Base-by-base conservation (phyloP, 2,113 vertebrate genomes). In the Eolophus roseicapilla region DNA sequence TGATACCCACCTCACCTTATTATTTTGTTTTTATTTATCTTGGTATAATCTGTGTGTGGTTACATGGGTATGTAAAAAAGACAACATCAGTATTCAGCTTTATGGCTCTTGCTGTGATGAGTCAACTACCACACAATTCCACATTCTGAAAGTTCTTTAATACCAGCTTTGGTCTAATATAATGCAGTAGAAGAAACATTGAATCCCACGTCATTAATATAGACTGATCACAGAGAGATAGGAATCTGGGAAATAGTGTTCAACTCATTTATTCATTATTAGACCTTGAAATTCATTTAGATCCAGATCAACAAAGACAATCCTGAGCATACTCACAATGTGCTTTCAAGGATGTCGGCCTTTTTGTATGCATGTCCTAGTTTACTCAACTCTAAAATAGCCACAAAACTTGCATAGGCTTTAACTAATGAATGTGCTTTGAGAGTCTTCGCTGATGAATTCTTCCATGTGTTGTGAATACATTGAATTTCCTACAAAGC, bases 371-470 rank as follows among this genome's bases (percentile, higher is more conserved):
- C n/a, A 44, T 91, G 92, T 47, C 74, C 83, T 92, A 65, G 75
- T 92, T 96, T 94, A 86, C 65, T 95, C 80, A 93, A 84, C 80
- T 78, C 49, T 91, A 95, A 92, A 95, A 94, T 82, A 91, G 74
- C 87, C 93, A 94, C 93, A 97, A 79, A 82, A 90, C 62, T 87
- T 95, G 62, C 89, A 85, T 91, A 96, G 52, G 91, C 87, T 85
- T 85, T 94, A 85, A 79, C 74, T 94, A 95, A 94, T 94, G 92
- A 87, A 28, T 5, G 12, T 82, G 62, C 28, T 86, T 91, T 82
- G 60, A 75, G 69, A 93, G 69, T 77, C 63, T 84, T 89, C 95
- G 88, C 80, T 92, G 86, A 86, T 10, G 8, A 63, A 49, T 91
- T 89, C 89, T 92, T 92, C 39, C 70, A 12, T 60, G 64, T 86